A percentile compares a stretch with the other conserved stretches of the same genome.
These are phyloP conservation scores for Pseudorectes ferrugineus DNA, from an alignment of 2,113 vertebrate species.

Conservation along the genomic window DNA sequence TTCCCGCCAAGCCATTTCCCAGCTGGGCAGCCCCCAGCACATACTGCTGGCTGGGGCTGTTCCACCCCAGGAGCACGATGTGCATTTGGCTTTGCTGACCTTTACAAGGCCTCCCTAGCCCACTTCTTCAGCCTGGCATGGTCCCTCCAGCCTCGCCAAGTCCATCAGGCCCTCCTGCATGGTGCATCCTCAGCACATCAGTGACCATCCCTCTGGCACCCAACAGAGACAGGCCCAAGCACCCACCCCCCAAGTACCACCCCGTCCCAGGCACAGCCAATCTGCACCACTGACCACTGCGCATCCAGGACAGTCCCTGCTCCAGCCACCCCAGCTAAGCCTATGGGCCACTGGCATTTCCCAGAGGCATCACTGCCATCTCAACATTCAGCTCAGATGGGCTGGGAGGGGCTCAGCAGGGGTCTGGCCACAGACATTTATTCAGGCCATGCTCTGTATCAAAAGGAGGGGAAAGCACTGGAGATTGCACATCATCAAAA, in stretches of 20 bases:
- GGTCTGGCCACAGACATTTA: not conserved
- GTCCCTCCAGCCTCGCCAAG: rapidly evolving
- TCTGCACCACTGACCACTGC: rapidly evolving
- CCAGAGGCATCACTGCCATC: not conserved
- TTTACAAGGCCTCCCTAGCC: not conserved
- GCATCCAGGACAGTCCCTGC: rapidly evolving
- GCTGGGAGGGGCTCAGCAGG: no score
- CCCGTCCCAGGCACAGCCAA: not conserved
- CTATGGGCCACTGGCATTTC: not conserved
- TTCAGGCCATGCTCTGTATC: not conserved
- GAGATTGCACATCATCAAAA: not conserved
- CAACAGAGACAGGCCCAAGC: rapidly evolving
- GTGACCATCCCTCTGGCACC: not conserved
- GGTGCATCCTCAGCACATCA: not conserved
- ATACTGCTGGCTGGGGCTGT: rapidly evolving
- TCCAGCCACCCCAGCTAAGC: not conserved
- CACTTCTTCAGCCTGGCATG: rapidly evolving
- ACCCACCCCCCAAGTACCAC: rapidly evolving
- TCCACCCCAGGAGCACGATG: rapidly evolving
- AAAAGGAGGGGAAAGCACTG: not conserved
- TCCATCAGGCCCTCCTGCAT: rapidly evolving
- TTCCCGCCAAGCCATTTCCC: no score
- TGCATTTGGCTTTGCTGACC: not conserved
- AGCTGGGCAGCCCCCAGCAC: not conserved
- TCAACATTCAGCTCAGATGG: not conserved